phyloP scores from a whole-genome alignment of 2,888 invertebrate species.

The Liodrosophila aerea region DNA sequence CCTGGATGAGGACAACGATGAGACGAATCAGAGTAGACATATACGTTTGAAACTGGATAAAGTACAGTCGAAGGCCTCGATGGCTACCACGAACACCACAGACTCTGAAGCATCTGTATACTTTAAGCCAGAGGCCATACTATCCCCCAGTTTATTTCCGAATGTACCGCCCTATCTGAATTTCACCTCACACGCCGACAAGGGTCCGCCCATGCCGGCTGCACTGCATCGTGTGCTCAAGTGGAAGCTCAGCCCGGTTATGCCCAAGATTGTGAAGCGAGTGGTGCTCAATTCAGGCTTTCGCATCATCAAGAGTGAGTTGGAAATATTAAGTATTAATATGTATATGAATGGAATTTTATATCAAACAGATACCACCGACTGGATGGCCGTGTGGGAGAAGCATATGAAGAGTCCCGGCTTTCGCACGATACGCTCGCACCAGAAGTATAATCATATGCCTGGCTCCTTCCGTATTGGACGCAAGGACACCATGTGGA shows the following conservation, averaged over 20 bases:
- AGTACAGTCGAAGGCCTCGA: conserved; percentile 45
- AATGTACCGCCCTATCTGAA: conserved; percentile 90
- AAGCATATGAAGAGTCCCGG: conserved; percentile 97
- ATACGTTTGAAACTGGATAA: conserved; percentile 58
- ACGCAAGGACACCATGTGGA: conserved; percentile 96
- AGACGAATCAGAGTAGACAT: conserved; percentile 71
- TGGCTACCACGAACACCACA: conserved; percentile 48
- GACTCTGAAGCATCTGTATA: conserved; percentile 64
- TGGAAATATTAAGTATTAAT: too few species aligned
- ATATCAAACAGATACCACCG: conserved; percentile 90
- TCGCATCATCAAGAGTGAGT: conserved; percentile 90
- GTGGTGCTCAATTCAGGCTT: conserved; percentile 94
- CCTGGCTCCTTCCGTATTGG: conserved; percentile 99
- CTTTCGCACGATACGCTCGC: conserved; percentile 92
- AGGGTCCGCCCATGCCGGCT: conserved; percentile 86
- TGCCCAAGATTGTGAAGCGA: conserved; percentile 95
- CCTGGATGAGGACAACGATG: conserved; percentile 68
- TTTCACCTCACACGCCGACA: conserved; percentile 88
- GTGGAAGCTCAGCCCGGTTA: conserved; percentile 97
- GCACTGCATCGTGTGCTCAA: conserved; percentile 91
- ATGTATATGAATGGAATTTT: too few species aligned
- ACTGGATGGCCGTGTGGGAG: conserved; percentile 98
- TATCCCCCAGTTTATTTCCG: conserved; percentile 87
- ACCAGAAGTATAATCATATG: conserved; percentile 98
- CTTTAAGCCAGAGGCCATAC: conserved; percentile 77